Evolutionary conservation across 64 coral and sea anemone species (phyloP).

Genomic region (Montipora sp.): DNA sequence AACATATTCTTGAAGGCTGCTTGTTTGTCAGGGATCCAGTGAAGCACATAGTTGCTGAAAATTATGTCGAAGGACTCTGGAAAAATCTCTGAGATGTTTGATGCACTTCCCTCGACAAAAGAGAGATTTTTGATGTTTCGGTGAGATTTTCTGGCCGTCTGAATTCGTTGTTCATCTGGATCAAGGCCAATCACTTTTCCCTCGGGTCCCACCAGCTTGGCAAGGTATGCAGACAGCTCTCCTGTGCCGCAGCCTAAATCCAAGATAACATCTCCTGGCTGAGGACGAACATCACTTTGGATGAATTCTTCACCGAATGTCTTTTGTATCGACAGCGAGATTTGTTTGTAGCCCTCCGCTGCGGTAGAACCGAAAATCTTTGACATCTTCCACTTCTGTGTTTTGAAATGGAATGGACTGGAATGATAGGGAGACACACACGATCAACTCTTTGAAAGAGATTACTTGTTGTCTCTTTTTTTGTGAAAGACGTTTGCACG

Average conservation of each 20-base stretch:
- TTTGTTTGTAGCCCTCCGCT: neutral
- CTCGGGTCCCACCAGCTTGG: neutral
- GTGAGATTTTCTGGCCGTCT: neutral
- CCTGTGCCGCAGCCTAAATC: conserved; percentile 36
- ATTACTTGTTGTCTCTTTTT: no score
- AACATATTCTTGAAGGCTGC: conserved; percentile 2
- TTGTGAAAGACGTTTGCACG: no score
- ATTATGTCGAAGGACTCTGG: neutral
- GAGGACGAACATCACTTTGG: neutral
- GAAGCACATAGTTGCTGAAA: conserved; percentile 35
- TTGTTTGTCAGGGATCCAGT: conserved; percentile 29
- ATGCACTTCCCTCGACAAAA: conserved; percentile 26
- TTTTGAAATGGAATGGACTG: no score
- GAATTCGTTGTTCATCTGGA: conserved; percentile 35
- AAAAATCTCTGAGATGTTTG: neutral
- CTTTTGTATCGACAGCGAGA: neutral
- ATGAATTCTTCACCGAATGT: neutral
- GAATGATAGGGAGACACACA: no score
- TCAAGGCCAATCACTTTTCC: neutral
- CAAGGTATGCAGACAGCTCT: neutral
- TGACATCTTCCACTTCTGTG: no score
- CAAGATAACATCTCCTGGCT: neutral
- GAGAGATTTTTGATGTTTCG: conserved; percentile 1
- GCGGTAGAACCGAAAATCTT: neutral
- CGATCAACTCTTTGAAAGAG: no score